Evolutionary conservation across 1,140 invertebrate species (phyloP).

Genomic region (Lamellibrachia luymesi): DNA sequence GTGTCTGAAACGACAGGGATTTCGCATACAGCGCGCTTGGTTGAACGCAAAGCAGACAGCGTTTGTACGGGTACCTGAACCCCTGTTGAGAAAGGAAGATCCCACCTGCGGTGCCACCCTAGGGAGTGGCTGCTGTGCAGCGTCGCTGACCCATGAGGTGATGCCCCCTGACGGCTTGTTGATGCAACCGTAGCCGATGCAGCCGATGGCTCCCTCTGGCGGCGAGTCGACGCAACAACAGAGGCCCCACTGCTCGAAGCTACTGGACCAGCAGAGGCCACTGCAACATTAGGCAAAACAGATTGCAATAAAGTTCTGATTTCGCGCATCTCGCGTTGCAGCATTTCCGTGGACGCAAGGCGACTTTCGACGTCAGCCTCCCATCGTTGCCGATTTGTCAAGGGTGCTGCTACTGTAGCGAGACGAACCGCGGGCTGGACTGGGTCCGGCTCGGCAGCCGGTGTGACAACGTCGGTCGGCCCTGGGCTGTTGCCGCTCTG

Average conservation of each 20-base stretch:
- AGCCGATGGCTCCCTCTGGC: background rate
- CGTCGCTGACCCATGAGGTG: background rate
- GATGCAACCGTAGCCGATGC: background rate
- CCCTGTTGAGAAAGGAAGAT: background rate
- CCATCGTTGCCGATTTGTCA: background rate
- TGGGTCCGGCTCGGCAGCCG: background rate
- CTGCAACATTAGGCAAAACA: background rate
- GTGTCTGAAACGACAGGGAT: background rate
- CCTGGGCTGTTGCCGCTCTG: background rate
- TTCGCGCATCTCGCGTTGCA: background rate
- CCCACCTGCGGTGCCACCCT: background rate
- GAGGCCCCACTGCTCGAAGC: background rate
- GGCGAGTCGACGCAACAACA: too few species aligned
- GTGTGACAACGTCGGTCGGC: background rate
- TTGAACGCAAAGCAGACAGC: background rate
- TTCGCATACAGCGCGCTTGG: background rate
- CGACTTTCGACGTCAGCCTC: background rate
- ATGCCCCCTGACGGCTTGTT: background rate
- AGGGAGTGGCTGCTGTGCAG: background rate
- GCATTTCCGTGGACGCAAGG: background rate
- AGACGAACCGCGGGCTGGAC: background rate
- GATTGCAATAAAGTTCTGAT: background rate
- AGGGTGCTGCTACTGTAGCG: background rate
- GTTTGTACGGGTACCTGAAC: background rate
- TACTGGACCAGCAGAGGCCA: too few species aligned